Evolutionary conservation across 1,140 invertebrate species (phyloP), one percentile per base, ranked within the genome.

Genomic region (Zophobas atratus): DNA sequence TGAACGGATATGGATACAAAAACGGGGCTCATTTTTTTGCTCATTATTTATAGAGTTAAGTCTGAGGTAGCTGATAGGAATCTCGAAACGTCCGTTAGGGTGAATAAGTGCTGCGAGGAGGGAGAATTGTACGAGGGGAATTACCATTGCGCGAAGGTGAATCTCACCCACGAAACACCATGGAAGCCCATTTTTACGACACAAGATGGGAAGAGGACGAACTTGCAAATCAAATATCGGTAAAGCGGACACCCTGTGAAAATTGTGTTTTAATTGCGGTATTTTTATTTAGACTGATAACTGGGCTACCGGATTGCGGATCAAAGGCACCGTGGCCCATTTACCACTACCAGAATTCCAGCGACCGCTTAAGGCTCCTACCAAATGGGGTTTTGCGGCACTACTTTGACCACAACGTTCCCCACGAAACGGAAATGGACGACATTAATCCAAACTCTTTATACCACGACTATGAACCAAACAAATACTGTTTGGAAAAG

Each of bases 401-500:
- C 83, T 92, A 92, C 72, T 90, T 92, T 43, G 80, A 85, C 75
- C 87, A 90, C 70, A 89, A 91, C 79, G 73, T 82, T 49, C 77
- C 86, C 35, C 87, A 89, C 77, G 86, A 88, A 75, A 88, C 89
- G 63, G 77, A 88, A 51, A 80, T 86, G 43, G 76, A 80, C 60
- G 87, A 88, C 1, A 87, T 88, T n/a, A 81, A 84, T 20, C 88
- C 88, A 73, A 87, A 88, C 79, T 86, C 88, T 32, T 87, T 91
- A 32, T 92, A 89, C 81, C 90, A 93, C 80, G 93, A 95, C 83
- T 94, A 94, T 83, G 86, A 88, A 6, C 91, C 91, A 75, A 92
- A 92, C 36, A 90, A 92, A 86, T 95, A 95, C 84, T 96, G 94
- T 82, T 88, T 93, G 63, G 94, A 96, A 82, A 95, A 93, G 87